Percentiles rank a stretch among this genome's conserved stretches.
These are phyloP conservation scores for Taphrorychus bicolor DNA, from an alignment of 2,888 invertebrate species.

Conservation along the genomic window DNA sequence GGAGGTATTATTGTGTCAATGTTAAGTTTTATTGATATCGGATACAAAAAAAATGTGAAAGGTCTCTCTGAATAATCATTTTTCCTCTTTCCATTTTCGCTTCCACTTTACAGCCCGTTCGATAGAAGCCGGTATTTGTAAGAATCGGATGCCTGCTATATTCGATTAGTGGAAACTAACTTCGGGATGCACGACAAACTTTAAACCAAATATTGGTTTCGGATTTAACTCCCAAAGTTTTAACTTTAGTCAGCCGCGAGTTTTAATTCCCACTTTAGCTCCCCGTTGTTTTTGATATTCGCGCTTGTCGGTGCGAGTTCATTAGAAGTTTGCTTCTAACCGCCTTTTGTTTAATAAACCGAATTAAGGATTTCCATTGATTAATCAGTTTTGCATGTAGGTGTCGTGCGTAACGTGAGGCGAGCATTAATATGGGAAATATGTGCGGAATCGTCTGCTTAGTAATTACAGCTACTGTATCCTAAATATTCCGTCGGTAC, in stretches of 20 bases:
- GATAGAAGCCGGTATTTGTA: not conserved
- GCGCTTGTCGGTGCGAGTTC: not conserved
- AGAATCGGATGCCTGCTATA: too few relatives aligned
- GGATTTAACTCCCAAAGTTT: not conserved
- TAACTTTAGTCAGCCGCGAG: not conserved
- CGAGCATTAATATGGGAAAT: not conserved
- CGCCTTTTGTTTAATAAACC: not conserved
- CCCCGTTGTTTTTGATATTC: not conserved
- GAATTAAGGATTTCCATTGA: not conserved
- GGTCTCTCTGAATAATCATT: too few relatives aligned
- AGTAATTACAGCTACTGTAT: conserved; percentile 16
- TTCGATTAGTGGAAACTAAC: not conserved
- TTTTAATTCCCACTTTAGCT: not conserved
- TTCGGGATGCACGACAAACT: not conserved
- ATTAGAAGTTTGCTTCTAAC: not conserved
- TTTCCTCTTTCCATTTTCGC: not conserved
- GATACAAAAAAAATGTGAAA: too few relatives aligned
- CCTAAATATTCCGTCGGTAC: conserved; percentile 14
- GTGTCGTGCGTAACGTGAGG: not conserved
- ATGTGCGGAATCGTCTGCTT: conserved; percentile 3
- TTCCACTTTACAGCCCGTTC: not conserved
- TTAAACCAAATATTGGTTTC: not conserved
- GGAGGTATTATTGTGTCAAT: too few relatives aligned
- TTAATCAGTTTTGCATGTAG: not conserved
- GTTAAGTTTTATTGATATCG: too few relatives aligned